Evolutionary conservation across 1,140 invertebrate species (phyloP).

Genomic region (Ditylenchus dipsaci): DNA sequence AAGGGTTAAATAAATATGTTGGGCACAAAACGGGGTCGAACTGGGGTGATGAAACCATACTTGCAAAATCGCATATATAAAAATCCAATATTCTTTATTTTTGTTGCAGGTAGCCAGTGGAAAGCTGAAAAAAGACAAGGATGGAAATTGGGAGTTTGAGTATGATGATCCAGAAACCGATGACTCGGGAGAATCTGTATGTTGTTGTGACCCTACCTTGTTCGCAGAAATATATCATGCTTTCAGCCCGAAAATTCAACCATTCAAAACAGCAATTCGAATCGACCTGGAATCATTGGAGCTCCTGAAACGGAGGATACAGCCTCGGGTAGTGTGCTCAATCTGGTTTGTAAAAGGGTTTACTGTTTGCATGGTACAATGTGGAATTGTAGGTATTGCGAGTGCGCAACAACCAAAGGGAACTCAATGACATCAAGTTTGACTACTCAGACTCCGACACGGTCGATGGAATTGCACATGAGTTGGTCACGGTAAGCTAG

Average conservation of each 20-base stretch:
- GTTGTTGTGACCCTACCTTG: not conserved
- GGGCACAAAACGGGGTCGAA: no score
- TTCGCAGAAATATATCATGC: no score
- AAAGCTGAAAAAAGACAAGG: slow-evolving; percentile 57
- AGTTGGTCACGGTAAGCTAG: slow-evolving; percentile 70
- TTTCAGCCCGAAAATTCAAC: slow-evolving; percentile 21
- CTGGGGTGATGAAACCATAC: no score
- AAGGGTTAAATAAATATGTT: no score
- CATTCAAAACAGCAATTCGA: not conserved
- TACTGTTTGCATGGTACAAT: no score
- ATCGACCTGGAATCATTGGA: not conserved
- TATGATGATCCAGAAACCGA: slow-evolving; percentile 46
- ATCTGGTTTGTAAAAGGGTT: slow-evolving; percentile 43
- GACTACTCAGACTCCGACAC: slow-evolving; percentile 85
- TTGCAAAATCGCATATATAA: no score
- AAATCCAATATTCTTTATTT: no score
- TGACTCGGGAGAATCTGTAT: slow-evolving; percentile 33
- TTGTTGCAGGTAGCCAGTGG: slow-evolving; percentile 56
- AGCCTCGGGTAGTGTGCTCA: slow-evolving; percentile 16
- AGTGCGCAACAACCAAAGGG: slow-evolving; percentile 76
- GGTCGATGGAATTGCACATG: slow-evolving; percentile 84
- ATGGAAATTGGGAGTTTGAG: slow-evolving; percentile 58
- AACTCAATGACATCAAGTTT: slow-evolving; percentile 94
- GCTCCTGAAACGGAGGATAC: not conserved
- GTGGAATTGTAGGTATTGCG: slow-evolving; percentile 48